Evolutionary conservation across 1,140 invertebrate genomes (phyloP).

Genomic region (Diabrotica undecimpunctata): DNA sequence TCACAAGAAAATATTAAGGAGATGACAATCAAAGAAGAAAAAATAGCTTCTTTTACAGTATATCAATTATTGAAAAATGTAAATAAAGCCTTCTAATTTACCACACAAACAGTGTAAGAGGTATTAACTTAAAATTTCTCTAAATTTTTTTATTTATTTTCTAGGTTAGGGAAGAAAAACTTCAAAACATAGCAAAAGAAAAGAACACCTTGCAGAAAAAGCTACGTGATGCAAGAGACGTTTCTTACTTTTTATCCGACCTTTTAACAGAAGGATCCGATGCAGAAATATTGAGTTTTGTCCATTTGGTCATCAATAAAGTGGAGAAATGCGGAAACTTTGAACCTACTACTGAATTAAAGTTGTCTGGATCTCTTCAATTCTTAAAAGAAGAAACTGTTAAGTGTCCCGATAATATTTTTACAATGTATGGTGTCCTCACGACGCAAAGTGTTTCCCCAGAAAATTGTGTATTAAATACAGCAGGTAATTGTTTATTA

Average conservation of each 20-base stretch:
- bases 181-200: constrained; percentile 49
- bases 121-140: too few species aligned
- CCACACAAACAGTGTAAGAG: too few species aligned
- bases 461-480: constrained; percentile 51
- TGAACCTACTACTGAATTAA: constrained; percentile 34
- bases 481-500: constrained; percentile 48
- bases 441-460: constrained; percentile 58
- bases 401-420: constrained; percentile 44
- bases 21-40: too few species aligned
- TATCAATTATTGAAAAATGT: too few species aligned
- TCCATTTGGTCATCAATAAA: constrained; percentile 58
- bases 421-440: constrained; percentile 52
- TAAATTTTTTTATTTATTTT: background rate
- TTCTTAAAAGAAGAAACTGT: constrained; percentile 51
- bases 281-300: constrained; percentile 64
- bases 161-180: constrained; percentile 48
- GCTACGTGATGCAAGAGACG: constrained; percentile 51
- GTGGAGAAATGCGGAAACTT: constrained; percentile 57
- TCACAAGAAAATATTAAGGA: too few species aligned
- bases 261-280: constrained; percentile 62
- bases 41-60: too few species aligned
- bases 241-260: constrained; percentile 60
- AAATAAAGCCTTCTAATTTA: too few species aligned
- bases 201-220: constrained; percentile 51
- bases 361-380: constrained; percentile 50